Evolutionary conservation across 2,888 invertebrate species (phyloP).

Genomic region (Tipula helvola): DNA sequence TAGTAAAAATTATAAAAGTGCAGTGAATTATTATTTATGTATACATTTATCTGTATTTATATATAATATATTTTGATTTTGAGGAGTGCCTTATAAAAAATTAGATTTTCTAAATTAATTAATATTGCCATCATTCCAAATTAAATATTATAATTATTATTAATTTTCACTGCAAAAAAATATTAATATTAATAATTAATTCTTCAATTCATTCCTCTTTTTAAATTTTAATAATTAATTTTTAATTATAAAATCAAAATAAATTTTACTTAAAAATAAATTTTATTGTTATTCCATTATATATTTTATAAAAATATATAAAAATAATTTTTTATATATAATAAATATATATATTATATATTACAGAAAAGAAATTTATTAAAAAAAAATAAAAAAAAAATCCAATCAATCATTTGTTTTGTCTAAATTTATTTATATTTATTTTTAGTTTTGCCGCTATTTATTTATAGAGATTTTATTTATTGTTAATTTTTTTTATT

Average conservation of each 20-base stretch:
- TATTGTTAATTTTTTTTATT: constrained; percentile 5
- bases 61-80: neutral
- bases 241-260: neutral
- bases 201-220: constrained; percentile 7
- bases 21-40: neutral
- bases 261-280: constrained; percentile 9
- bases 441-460: constrained; percentile 7
- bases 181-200: neutral
- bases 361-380: constrained; percentile 11
- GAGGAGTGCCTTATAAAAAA: neutral
- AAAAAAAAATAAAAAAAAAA: constrained; percentile 11
- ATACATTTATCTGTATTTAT: neutral
- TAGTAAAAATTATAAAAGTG: neutral
- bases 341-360: constrained; percentile 9
- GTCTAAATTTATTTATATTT: constrained; percentile 8
- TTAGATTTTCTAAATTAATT: neutral
- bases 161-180: constrained; percentile 1
- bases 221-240: constrained; percentile 5
- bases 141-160: neutral
- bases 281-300: constrained; percentile 8
- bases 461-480: constrained; percentile 7
- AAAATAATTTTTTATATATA: constrained; percentile 5
- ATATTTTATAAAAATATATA: constrained; percentile 7
- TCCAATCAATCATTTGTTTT: constrained; percentile 7
- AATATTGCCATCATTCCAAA: constrained; percentile 1